Conservation (phyloP, 2,888 invertebrate species). For the Lapara coniferarum region DNA sequence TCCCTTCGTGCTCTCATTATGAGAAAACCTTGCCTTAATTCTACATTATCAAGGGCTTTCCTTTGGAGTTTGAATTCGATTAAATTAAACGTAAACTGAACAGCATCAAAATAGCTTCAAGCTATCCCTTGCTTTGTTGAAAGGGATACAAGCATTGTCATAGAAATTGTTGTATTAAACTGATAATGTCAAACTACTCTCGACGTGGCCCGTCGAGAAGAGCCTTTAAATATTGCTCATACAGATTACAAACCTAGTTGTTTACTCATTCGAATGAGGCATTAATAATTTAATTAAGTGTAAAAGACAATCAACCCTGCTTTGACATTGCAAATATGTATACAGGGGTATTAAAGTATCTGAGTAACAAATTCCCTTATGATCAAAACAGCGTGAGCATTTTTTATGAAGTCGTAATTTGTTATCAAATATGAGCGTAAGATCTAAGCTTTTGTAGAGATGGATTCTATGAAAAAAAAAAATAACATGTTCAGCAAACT, state of each 20-base stretch:
- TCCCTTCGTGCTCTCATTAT: not conserved
- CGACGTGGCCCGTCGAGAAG: constrained; percentile 1
- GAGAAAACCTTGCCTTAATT: constrained; percentile 1
- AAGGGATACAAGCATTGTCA: constrained; percentile 21
- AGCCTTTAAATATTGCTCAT: constrained; percentile 6
- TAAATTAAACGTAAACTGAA: constrained; percentile 15
- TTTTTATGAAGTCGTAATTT: not conserved
- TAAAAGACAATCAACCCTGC: not conserved
- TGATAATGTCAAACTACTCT: constrained; percentile 6
- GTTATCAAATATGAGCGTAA: not conserved
- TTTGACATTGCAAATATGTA: not conserved
- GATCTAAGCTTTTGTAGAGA: too few relatives aligned
- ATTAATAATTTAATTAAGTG: not conserved
- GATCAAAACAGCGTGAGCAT: not conserved
- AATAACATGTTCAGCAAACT: too few relatives aligned
- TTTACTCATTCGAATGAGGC: not conserved
- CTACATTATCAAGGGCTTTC: not conserved
- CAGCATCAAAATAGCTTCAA: not conserved
- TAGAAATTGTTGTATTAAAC: constrained; percentile 15
- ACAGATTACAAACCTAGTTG: not conserved
- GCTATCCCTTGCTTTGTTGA: constrained; percentile 15
- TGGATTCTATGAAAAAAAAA: too few relatives aligned
- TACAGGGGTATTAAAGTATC: not conserved
- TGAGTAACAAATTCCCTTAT: not conserved
- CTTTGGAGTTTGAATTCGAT: not conserved